Percentiles rank a stretch among this genome's conserved stretches.
Evolutionary conservation across 2,888 invertebrate genomes (phyloP).

Genomic region (Dryomyza anilis): DNA sequence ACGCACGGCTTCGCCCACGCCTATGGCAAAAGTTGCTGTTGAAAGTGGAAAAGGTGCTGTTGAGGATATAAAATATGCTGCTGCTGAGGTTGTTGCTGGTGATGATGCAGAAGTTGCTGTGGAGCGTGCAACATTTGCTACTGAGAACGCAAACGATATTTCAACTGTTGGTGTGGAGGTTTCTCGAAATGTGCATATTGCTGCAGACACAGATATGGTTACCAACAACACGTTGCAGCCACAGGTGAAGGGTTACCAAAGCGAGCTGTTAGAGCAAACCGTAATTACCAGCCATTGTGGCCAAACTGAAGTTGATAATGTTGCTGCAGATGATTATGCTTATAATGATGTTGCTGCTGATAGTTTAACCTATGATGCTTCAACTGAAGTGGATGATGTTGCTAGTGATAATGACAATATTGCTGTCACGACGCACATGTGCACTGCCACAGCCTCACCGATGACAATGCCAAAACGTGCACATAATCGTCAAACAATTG

Average conservation of each 20-base stretch:
- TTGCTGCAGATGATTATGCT: no score
- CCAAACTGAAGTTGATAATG: neutral
- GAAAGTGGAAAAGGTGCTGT: constrained; percentile 19
- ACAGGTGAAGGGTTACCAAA: constrained; percentile 53
- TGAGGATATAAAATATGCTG: no score
- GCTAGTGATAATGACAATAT: neutral
- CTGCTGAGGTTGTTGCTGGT: no score
- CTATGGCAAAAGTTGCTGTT: neutral
- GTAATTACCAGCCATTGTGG: neutral
- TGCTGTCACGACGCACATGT: neutral
- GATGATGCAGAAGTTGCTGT: no score
- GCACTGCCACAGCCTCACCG: neutral
- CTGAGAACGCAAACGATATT: no score
- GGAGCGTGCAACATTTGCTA: no score
- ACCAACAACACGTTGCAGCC: no score
- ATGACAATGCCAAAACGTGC: constrained; percentile 29
- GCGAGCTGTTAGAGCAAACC: constrained; percentile 48
- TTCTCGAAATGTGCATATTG: no score
- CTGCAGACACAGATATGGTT: no score
- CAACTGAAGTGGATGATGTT: constrained; percentile 11
- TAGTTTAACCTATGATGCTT: constrained; percentile 1
- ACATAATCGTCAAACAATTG: constrained; percentile 34
- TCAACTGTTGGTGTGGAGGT: no score
- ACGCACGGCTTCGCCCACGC: neutral
- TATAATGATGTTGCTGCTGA: neutral